Evolutionary conservation across 2,797 vertebrate species (phyloP), one percentile per base, ranked within the genome.

Genomic region (Eulemur albifrons): DNA sequence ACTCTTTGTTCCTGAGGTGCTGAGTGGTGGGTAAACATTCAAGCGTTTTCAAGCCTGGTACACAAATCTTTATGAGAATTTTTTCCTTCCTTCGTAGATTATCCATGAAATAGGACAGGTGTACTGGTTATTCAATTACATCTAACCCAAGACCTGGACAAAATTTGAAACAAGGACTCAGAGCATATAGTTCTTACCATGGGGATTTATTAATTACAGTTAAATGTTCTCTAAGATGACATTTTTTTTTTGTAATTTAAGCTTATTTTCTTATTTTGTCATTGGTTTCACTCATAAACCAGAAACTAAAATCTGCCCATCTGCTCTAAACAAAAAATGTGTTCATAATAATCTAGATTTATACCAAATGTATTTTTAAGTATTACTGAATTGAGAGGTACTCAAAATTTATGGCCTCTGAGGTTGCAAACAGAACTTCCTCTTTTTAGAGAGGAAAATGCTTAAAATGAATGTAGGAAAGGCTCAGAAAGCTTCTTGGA

Each of bases 281-380:
- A 35, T 92, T 96, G 93, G 15, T 80, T 40, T 85, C 96, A 94
- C 59, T 90, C 81, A 92, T 89, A 96, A 98, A 95, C 59, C 87
- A 93, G 35, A 15, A 80, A 86, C 57, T 50, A 97, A 97, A 90
- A 93, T 82, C 90, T 95, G 75, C 86, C 88, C 91, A 92, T 97
- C 87, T 97, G 93, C 59, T 95, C 93, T 72, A 92, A 97, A 96
- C 97, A 95, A 86, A 95, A 96, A 95, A 94, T 92, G 88, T 96
- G 93, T 86, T 97, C 94, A 96, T 92, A 96, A 96, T 97, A 97
- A 96, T 38, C 92, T 85, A 97, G 93, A 97, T 93, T 95, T 97
- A 97, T 96, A 88, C 89, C 96, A 97, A 98, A 97, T 97, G 97
- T 96, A 97, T 96, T 96, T 95, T 87, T 95, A 97, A 97, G 85